These are phyloP conservation scores for Drosophila dives DNA, from an alignment of 2,888 invertebrate genomes.

Conservation along the genomic window DNA sequence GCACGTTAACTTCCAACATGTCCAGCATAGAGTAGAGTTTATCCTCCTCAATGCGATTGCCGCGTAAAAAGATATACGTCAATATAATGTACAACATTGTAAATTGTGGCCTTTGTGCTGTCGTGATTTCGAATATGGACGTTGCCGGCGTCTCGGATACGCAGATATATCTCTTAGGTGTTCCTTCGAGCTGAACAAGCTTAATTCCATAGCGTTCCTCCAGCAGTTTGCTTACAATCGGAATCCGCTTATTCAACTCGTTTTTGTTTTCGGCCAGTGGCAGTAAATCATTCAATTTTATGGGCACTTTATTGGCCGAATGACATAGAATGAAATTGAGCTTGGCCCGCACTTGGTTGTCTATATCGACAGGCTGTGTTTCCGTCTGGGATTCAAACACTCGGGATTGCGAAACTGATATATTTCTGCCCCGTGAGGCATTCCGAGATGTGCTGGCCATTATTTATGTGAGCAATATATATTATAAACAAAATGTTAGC, in stretches of 20 bases:
- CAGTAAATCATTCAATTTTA: conserved; percentile 54
- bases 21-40: conserved; percentile 52
- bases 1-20: conserved; percentile 36
- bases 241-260: conserved; percentile 29
- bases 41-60: conserved; percentile 53
- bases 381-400: conserved; percentile 3
- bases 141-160: conserved; percentile 42
- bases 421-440: conserved; percentile 16
- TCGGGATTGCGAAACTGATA: conserved; percentile 16
- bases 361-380: background rate
- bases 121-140: conserved; percentile 54
- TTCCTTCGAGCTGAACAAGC: conserved; percentile 27
- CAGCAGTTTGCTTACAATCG: conserved; percentile 37
- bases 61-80: conserved; percentile 64
- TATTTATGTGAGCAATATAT: background rate
- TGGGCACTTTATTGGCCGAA: conserved; percentile 49
- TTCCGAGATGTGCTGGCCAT: conserved; percentile 63
- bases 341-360: conserved; percentile 40
- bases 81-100: conserved; percentile 58
- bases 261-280: conserved; percentile 21
- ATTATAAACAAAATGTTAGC: background rate
- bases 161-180: conserved; percentile 58
- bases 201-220: conserved; percentile 48
- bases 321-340: conserved; percentile 61
- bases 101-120: conserved; percentile 48